These are phyloP conservation scores for Eucidaris tribuloides DNA, from an alignment of 35 echinoderm and acorn worm species.

Conservation along the genomic window DNA sequence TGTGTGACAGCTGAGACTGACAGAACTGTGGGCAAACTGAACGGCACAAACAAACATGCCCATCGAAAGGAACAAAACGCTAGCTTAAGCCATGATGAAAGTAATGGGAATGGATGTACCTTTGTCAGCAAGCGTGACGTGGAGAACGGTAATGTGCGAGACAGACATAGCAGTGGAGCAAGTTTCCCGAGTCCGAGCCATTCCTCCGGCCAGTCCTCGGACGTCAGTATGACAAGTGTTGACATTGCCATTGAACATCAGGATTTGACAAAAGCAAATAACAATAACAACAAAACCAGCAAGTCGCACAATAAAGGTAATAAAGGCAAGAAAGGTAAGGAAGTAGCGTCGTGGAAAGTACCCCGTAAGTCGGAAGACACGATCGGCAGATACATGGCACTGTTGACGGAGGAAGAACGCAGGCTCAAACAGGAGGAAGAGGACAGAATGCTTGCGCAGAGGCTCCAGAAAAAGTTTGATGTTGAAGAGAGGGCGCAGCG, in stretches of 20 bases:
- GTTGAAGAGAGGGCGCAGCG: not conserved
- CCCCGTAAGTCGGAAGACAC: conserved; percentile 24
- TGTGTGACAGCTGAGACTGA: not conserved
- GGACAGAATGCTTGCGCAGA: conserved; percentile 28
- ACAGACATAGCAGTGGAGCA: too few species aligned
- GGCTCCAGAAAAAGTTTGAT: conserved; percentile 55
- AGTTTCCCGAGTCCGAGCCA: too few species aligned
- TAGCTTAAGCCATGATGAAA: not conserved
- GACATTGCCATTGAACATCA: not conserved
- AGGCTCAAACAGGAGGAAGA: conserved; percentile 48
- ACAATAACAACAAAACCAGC: not conserved
- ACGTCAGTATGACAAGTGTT: conserved; percentile 1
- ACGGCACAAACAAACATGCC: not conserved
- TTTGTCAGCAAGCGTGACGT: too few species aligned
- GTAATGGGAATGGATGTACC: too few species aligned
- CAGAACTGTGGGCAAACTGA: not conserved
- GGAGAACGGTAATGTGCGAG: too few species aligned
- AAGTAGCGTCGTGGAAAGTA: not conserved
- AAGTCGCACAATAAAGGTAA: not conserved
- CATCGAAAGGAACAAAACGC: not conserved
- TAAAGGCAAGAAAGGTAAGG: not conserved
- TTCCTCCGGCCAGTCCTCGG: not conserved
- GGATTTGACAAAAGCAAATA: not conserved
- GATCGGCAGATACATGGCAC: conserved; percentile 52
- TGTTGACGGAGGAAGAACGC: conserved; percentile 36